These are phyloP conservation scores for Germaria angustata DNA, from an alignment of 2,888 invertebrate species.

Conservation along the genomic window DNA sequence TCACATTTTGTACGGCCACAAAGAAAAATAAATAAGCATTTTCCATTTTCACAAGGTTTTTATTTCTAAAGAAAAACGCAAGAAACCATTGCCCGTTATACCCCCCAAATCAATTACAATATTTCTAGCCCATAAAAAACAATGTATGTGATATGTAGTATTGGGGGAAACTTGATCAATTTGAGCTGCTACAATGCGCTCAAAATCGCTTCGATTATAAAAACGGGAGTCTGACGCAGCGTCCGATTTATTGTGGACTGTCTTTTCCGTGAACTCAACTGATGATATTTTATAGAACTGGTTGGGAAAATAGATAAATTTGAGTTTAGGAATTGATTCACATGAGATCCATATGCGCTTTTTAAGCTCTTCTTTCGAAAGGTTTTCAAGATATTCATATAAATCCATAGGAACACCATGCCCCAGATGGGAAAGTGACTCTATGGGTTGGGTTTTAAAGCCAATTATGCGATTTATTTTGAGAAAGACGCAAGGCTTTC, in stretches of 20 bases:
- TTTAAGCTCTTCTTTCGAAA: neutral
- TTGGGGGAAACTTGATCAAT: neutral
- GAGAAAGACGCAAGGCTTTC: slow-evolving; percentile 42
- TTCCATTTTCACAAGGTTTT: neutral
- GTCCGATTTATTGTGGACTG: neutral
- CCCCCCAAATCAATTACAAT: neutral
- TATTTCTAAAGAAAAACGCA: slow-evolving; percentile 25
- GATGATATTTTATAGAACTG: neutral
- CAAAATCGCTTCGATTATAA: slow-evolving; percentile 33
- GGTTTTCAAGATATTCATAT: neutral
- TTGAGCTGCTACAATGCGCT: slow-evolving; percentile 12
- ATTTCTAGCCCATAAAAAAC: slow-evolving; percentile 45
- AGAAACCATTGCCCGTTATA: neutral
- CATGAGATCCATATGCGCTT: slow-evolving; percentile 27
- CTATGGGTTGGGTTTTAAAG: slow-evolving; percentile 14
- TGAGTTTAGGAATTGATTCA: too few relatives aligned
- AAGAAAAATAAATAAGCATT: neutral
- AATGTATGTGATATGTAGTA: slow-evolving; percentile 15
- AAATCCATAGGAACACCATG: neutral
- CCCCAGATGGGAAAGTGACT: neutral
- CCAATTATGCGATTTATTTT: slow-evolving; percentile 48
- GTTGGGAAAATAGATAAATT: slow-evolving; percentile 33
- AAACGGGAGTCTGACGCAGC: neutral
- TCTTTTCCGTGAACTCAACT: neutral
- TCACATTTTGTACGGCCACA: neutral